Conservation (phyloP, 2,113 vertebrate species). For the Suncus etruscus region DNA sequence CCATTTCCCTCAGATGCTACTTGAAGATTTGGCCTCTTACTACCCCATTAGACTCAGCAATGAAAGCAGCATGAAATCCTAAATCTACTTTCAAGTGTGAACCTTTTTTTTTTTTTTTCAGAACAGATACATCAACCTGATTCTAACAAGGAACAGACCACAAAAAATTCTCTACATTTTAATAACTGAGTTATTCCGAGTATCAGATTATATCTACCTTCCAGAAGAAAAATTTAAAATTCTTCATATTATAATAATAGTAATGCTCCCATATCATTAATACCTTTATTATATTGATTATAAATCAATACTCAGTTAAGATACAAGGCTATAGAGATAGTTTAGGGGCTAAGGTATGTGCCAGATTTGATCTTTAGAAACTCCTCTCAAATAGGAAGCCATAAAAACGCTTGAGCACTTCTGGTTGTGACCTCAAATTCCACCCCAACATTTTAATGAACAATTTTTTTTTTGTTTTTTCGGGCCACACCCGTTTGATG, state of each 20-base stretch:
- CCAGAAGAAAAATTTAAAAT: background rate
- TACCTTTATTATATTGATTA: background rate
- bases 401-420: background rate
- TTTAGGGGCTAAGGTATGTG: too few relatives aligned
- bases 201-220: background rate
- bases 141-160: conserved; percentile 50
- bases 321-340: background rate
- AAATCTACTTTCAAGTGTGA: conserved; percentile 1
- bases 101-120: conserved; percentile 38
- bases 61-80: conserved; percentile 34
- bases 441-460: too few relatives aligned
- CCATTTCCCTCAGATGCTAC: conserved; percentile 1
- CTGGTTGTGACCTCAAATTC: too few relatives aligned
- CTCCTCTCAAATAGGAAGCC: too few relatives aligned
- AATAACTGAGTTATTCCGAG: conserved; percentile 18
- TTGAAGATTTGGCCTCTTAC: conserved; percentile 28
- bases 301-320: conserved; percentile 36
- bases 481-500: too few relatives aligned
- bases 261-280: background rate
- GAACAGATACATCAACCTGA: background rate
- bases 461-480: too few relatives aligned
- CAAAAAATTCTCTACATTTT: conserved; percentile 4
- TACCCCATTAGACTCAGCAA: conserved; percentile 25
- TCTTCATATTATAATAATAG: conserved; percentile 20
- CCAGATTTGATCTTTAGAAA: too few relatives aligned